Percentiles rank a stretch among this genome's conserved stretches.
phyloP scores from a whole-genome alignment of 2,113 vertebrate genomes.

The Delphinus delphis region DNA sequence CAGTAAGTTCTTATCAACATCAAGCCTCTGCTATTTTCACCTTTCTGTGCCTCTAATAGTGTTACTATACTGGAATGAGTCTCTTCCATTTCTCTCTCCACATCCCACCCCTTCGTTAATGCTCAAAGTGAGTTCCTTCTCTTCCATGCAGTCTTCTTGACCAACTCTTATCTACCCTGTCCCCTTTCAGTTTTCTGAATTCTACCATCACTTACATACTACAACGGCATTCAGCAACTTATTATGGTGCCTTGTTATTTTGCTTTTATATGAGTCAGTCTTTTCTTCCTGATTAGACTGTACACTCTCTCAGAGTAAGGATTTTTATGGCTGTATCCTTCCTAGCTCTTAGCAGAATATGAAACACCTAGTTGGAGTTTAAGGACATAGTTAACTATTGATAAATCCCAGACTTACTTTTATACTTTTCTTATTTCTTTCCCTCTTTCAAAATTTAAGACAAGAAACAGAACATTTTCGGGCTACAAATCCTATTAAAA shows the following conservation, averaged over 20 bases:
- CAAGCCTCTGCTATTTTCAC: background rate
- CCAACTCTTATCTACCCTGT: background rate
- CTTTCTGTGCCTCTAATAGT: background rate
- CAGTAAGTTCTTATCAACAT: background rate
- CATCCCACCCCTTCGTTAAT: background rate
- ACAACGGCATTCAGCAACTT: background rate
- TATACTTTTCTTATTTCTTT: background rate
- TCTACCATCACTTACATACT: background rate
- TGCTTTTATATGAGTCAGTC: background rate
- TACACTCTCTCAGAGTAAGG: background rate
- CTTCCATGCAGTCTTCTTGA: background rate
- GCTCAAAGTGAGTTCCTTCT: background rate
- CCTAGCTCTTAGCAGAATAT: background rate
- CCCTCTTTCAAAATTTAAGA: background rate
- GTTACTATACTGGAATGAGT: background rate
- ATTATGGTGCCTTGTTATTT: background rate
- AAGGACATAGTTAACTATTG: background rate
- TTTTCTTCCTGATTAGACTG: background rate
- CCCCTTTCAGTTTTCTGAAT: background rate
- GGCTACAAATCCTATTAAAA: slow-evolving; percentile 13
- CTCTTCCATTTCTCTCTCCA: background rate
- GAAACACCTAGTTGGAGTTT: background rate
- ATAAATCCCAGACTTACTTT: background rate
- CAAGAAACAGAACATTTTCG: background rate
- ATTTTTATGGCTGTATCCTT: background rate